Conservation (phyloP, 2,113 vertebrate species). For the Archilochus colubris region DNA sequence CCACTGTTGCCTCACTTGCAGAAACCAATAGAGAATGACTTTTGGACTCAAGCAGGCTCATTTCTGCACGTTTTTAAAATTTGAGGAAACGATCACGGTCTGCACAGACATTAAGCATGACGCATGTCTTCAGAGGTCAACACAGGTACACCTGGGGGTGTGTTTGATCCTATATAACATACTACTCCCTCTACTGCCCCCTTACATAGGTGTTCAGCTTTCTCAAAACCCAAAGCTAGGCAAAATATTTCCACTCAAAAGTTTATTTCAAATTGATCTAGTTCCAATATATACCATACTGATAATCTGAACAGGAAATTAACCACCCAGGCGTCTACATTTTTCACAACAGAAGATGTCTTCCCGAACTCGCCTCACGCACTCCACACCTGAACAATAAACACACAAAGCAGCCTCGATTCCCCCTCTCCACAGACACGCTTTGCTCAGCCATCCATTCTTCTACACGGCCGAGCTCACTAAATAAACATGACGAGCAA, state of each 20-base stretch:
- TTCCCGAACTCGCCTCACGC: neutral
- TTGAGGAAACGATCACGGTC: fast-evolving
- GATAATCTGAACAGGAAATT: neutral
- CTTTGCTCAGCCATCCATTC: neutral
- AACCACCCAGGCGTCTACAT: neutral
- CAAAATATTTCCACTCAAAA: neutral
- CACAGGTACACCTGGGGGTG: fast-evolving
- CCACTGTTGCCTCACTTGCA: fast-evolving
- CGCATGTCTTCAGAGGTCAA: fast-evolving
- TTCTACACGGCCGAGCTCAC: neutral
- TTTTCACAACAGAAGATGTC: neutral
- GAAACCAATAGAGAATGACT: neutral
- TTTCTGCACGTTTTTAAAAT: neutral
- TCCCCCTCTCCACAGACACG: neutral
- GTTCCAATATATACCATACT: neutral
- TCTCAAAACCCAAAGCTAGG: fast-evolving
- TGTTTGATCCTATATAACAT: neutral
- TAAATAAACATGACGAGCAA: neutral
- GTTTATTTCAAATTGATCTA: neutral
- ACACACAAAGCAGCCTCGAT: neutral
- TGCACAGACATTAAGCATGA: neutral
- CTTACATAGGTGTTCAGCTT: neutral
- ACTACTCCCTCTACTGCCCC: neutral
- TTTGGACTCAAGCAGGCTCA: neutral
- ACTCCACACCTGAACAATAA: neutral